These are phyloP conservation scores for Choristoneura fumiferana DNA, from an alignment of 1,140 invertebrate genomes.

Conservation along the genomic window DNA sequence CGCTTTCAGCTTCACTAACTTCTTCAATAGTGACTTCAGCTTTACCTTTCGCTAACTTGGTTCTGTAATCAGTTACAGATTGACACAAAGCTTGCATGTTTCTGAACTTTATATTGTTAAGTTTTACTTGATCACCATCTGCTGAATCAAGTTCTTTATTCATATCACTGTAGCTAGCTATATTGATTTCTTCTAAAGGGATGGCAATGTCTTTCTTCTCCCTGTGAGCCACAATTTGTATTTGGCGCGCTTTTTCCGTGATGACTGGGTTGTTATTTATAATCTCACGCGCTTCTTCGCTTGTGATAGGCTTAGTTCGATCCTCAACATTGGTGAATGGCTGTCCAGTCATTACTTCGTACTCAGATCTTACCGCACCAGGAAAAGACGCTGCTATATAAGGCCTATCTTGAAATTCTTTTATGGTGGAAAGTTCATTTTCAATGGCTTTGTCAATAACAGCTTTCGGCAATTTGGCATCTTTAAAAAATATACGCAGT, in stretches of 20 bases:
- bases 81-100: slow-evolving; percentile 58
- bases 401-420: slow-evolving; percentile 32
- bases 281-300: slow-evolving; percentile 56
- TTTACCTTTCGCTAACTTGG: slow-evolving; percentile 23
- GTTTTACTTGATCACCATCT: slow-evolving; percentile 39
- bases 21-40: slow-evolving; percentile 1
- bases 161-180: slow-evolving; percentile 49
- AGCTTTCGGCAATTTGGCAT: slow-evolving; percentile 47
- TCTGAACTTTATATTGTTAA: slow-evolving; percentile 57
- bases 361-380: slow-evolving; percentile 56
- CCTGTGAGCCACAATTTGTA: slow-evolving; percentile 53
- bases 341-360: slow-evolving; percentile 69
- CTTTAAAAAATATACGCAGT: slow-evolving; percentile 55
- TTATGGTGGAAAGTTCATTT: slow-evolving; percentile 59
- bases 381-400: slow-evolving; percentile 54
- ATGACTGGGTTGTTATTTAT: slow-evolving; percentile 61
- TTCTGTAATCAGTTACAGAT: slow-evolving; percentile 41
- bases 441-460: slow-evolving; percentile 55
- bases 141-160: slow-evolving; percentile 46
- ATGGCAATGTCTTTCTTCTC: slow-evolving; percentile 40
- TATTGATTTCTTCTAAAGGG: slow-evolving; percentile 57
- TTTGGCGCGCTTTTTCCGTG: slow-evolving; percentile 65
- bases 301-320: slow-evolving; percentile 46
- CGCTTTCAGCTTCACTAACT: slow-evolving; percentile 30
- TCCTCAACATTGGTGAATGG: slow-evolving; percentile 63